These are phyloP conservation scores for Scolanthus callimorphus DNA, from an alignment of 92 coral and sea anemone species.

Conservation along the genomic window DNA sequence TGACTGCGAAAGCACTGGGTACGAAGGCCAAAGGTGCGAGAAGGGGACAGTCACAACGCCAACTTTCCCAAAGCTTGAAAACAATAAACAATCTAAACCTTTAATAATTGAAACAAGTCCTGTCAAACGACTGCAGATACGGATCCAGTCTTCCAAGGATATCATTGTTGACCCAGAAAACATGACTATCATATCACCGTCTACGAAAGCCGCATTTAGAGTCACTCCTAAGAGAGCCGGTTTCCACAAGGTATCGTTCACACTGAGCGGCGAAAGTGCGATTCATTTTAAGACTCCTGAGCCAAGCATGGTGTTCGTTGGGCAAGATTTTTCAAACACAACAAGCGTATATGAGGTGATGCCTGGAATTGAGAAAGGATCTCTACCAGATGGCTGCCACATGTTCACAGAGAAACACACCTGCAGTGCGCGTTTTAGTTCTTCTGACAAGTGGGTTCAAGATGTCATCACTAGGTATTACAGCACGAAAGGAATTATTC, in stretches of 20 bases:
- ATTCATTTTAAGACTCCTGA: conserved; percentile 22
- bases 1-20: conserved; percentile 53
- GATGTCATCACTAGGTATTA: not conserved
- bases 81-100: conserved; percentile 10
- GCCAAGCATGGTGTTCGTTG: conserved; percentile 22
- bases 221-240: conserved; percentile 33
- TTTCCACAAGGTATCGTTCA: conserved; percentile 30
- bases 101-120: conserved; percentile 33
- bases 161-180: conserved; percentile 17
- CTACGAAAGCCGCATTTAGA: conserved; percentile 22
- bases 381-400: conserved; percentile 47
- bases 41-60: conserved; percentile 37
- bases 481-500: conserved; percentile 34
- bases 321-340: not conserved
- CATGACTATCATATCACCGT: conserved; percentile 14
- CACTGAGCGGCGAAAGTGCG: conserved; percentile 22
- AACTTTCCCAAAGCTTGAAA: conserved; percentile 33
- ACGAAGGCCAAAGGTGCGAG: conserved; percentile 38
- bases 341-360: conserved; percentile 31
- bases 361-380: conserved; percentile 13
- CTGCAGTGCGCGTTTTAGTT: not conserved
- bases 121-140: conserved; percentile 12
- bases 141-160: conserved; percentile 15
- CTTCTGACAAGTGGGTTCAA: conserved; percentile 25
- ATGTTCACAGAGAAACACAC: not conserved